Conservation (phyloP, 2,888 invertebrate species). For the Drosophila sordidapex region DNA sequence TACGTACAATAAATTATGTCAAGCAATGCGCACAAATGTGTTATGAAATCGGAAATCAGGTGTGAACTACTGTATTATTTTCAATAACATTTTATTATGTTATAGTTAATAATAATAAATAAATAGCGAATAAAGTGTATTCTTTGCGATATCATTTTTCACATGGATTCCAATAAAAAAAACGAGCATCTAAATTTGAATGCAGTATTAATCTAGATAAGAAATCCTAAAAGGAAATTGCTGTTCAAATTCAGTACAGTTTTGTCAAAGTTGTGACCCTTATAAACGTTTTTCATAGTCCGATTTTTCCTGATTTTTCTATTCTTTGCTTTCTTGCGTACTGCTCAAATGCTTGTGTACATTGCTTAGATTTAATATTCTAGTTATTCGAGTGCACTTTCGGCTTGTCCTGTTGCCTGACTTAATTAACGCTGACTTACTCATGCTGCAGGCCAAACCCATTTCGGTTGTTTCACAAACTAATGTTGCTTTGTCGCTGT, state of each 20-base stretch:
- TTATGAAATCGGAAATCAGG: constrained; percentile 1
- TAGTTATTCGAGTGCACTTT: constrained; percentile 32
- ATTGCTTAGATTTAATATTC: constrained; percentile 10
- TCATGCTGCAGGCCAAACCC: constrained; percentile 37
- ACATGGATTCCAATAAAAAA: background rate
- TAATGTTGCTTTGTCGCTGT: constrained; percentile 33
- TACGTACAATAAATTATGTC: constrained; percentile 25
- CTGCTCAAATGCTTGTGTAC: background rate
- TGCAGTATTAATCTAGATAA: background rate
- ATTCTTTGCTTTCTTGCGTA: background rate
- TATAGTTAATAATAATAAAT: background rate
- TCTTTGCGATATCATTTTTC: background rate
- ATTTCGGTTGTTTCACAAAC: constrained; percentile 25
- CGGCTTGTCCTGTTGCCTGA: constrained; percentile 34
- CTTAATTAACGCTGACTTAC: constrained; percentile 72
- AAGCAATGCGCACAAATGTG: background rate
- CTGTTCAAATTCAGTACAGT: background rate
- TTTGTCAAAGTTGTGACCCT: background rate
- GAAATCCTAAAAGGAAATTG: background rate
- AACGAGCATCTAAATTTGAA: background rate
- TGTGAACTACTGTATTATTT: background rate
- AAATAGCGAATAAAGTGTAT: too few species aligned
- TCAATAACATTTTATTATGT: background rate
- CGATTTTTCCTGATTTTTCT: background rate
- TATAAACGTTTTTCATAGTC: background rate